Evolutionary conservation across 2,888 invertebrate genomes (phyloP), one percentile per base, ranked within the genome.

Genomic region (Mimachlamys varia): DNA sequence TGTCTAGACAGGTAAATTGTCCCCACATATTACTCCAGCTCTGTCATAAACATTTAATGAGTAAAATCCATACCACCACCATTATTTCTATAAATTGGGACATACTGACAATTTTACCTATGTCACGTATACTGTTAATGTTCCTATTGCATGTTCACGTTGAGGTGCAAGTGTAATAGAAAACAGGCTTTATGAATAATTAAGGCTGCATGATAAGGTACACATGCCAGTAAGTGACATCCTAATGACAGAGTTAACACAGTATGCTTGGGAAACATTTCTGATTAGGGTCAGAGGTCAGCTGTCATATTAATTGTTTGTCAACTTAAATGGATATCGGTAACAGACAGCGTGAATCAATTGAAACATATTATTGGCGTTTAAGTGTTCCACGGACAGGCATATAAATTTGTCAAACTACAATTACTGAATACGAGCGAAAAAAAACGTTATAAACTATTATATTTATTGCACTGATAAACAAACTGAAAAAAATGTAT

Each of bases 251-350:
- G 33, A 10, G 27, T 27, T 76, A 76, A 76, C 58, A 76, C 33
- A 33, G 76, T 33, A 27, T 27, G 76, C 27, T 76, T 76, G 76
- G 76, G 12, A 27, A 76, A 76, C 15, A 58, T 58, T 58, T 58
- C 44, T 22, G 58, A 76, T 76, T 76, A 33, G 76, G 76, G 33
- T 76, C 76, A 76, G 2, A 76, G 76, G 33, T 19, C 27, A 27
- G 33, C 33, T 76, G 76, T 33, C 76, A 76, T 76, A 76, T 76
- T 22, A 76, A 33, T 15, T 33, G 76, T 33, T 44, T 76, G 76
- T 76, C 76, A 76, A 76, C 12, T 76, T 33, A 33, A 76, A 76
- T 76, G 76, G 76, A 76, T 76, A 76, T 76, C 76, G 1, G 76
- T 33, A 76, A 27, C 76, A 76, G 15, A 76, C 22, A 76, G 76